Evolutionary conservation across 2,113 vertebrate genomes (phyloP).

Genomic region (Riparia riparia): DNA sequence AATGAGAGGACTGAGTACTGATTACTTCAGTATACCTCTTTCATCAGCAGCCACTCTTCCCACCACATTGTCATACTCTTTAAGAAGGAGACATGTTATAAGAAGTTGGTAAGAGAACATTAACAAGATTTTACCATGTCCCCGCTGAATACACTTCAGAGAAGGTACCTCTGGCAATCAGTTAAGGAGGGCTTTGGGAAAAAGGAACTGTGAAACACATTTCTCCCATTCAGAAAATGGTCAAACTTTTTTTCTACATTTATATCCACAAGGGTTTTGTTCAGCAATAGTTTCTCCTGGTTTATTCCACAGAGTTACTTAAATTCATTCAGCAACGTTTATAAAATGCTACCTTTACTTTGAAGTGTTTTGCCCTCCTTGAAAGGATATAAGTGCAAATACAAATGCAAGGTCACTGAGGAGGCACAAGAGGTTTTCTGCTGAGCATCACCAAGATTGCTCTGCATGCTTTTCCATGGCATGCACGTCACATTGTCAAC

Average conservation of each 20-base stretch:
- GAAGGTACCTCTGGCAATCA: not conserved
- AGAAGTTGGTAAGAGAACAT: not conserved
- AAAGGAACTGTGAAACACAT: not conserved
- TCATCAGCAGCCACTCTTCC: not conserved
- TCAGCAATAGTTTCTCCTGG: not conserved
- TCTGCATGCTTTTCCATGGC: not conserved
- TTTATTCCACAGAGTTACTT: not conserved
- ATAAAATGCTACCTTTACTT: not conserved
- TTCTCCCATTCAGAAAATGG: not conserved
- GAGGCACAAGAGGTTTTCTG: not conserved
- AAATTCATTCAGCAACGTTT: not conserved
- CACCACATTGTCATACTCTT: not conserved
- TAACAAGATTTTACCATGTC: not conserved
- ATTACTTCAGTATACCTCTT: not conserved
- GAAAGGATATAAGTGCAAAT: not conserved
- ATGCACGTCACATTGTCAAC: not conserved
- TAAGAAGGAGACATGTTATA: accelerated
- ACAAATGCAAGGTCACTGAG: not conserved
- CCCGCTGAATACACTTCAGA: not conserved
- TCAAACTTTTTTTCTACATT: not conserved
- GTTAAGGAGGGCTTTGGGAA: not conserved
- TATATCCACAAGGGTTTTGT: not conserved
- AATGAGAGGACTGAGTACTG: not conserved
- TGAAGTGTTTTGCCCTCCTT: not conserved
- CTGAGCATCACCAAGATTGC: not conserved